Evolutionary conservation across 2,888 invertebrate genomes (phyloP).

Genomic region (Drosophila villosipedis): DNA sequence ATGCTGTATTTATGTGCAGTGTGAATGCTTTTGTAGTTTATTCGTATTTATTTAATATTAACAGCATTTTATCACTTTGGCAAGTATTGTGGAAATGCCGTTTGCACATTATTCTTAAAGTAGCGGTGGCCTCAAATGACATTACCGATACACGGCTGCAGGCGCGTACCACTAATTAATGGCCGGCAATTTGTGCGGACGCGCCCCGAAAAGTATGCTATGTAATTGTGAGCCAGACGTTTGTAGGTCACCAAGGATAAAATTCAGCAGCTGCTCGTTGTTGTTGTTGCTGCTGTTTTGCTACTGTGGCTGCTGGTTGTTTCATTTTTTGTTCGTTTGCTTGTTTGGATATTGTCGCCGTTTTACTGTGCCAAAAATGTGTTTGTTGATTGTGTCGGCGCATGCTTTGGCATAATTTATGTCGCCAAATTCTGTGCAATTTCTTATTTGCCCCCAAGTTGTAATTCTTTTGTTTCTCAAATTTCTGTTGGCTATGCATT

Average conservation of each 20-base stretch:
- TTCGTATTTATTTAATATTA: slow-evolving; percentile 39
- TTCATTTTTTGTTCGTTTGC: slow-evolving; percentile 1
- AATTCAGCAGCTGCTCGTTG: slow-evolving; percentile 7
- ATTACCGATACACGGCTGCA: slow-evolving; percentile 32
- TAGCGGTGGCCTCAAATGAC: slow-evolving; percentile 50
- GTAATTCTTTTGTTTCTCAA: slow-evolving; percentile 52
- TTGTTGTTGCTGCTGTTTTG: slow-evolving; percentile 5
- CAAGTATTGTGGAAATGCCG: slow-evolving; percentile 4
- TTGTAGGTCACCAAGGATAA: slow-evolving; percentile 63
- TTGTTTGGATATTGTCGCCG: slow-evolving; percentile 26
- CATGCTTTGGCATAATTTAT: slow-evolving; percentile 76
- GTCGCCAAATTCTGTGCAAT: slow-evolving; percentile 49
- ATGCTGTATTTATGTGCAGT: neutral
- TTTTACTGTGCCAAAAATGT: slow-evolving; percentile 18
- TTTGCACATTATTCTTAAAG: slow-evolving; percentile 38
- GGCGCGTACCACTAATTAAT: slow-evolving; percentile 72
- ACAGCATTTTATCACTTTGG: slow-evolving; percentile 30
- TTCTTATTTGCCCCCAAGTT: slow-evolving; percentile 41
- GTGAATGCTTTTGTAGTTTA: neutral
- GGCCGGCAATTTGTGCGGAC: slow-evolving; percentile 66
- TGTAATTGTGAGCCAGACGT: slow-evolving; percentile 39
- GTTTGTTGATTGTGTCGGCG: slow-evolving; percentile 54
- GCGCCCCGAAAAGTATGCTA: slow-evolving; percentile 62
- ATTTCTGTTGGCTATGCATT: slow-evolving; percentile 40
- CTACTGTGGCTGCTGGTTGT: neutral